Conservation (phyloP, 92 coral and sea anemone genomes). For the Zoanthus sansibaricus region DNA sequence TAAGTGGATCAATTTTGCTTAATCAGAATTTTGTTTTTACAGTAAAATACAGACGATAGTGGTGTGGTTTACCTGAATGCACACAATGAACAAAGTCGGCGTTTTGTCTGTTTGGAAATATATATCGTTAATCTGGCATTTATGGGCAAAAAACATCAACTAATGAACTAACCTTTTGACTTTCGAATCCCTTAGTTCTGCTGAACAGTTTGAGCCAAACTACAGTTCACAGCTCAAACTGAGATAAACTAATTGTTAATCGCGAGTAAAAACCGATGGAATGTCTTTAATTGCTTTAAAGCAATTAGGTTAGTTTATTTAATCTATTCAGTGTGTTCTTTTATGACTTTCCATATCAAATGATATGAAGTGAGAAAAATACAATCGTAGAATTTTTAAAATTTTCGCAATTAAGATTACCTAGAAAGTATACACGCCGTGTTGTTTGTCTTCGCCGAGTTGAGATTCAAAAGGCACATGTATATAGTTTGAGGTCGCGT, state of each 20-base stretch:
- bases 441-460: too few relatives aligned
- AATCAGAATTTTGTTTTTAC: constrained; percentile 1
- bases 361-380: neutral
- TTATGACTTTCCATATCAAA: neutral
- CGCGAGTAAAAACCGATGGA: constrained; percentile 12
- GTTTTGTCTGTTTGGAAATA: neutral
- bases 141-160: too few relatives aligned
- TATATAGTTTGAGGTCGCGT: too few relatives aligned
- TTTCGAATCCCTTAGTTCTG: neutral
- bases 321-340: neutral
- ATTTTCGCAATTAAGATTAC: too few relatives aligned
- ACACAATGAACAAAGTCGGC: neutral
- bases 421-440: too few relatives aligned
- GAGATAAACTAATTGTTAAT: neutral
- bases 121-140: neutral
- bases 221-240: neutral
- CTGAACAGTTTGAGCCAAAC: neutral
- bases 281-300: constrained; percentile 28
- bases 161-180: neutral
- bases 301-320: constrained; percentile 28
- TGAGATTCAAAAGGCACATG: too few relatives aligned
- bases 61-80: neutral
- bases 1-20: neutral
- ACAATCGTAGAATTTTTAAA: neutral
- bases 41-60: neutral